These are phyloP conservation scores for Vollenhovia emeryi DNA, from an alignment of 1,140 invertebrate genomes.

Conservation along the genomic window DNA sequence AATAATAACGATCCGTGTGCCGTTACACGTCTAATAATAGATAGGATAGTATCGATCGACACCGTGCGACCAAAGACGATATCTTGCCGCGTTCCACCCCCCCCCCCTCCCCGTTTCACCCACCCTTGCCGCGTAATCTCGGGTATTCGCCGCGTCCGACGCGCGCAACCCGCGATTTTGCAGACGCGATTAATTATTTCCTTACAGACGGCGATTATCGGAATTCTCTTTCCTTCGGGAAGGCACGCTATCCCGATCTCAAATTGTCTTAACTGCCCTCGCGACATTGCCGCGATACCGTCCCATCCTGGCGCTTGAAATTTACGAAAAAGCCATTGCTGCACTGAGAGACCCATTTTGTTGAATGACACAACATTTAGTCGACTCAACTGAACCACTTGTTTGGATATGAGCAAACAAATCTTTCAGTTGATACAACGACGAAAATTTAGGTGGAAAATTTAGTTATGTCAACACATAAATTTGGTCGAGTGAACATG, in stretches of 20 bases:
- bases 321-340: not conserved
- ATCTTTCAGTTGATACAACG: too few species aligned
- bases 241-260: not conserved
- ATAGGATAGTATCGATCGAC: slow-evolving; percentile 61
- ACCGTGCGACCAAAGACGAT: slow-evolving; percentile 53
- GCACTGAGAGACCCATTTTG: too few species aligned
- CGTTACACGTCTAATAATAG: slow-evolving; percentile 69
- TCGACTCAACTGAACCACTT: too few species aligned
- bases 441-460: too few species aligned
- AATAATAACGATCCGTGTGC: slow-evolving; percentile 54
- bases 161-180: slow-evolving; percentile 25
- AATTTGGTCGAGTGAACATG: too few species aligned
- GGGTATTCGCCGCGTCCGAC: slow-evolving; percentile 27
- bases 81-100: slow-evolving; percentile 16
- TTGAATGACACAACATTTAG: too few species aligned
- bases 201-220: slow-evolving; percentile 34
- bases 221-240: slow-evolving; percentile 34
- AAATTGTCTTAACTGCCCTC: not conserved
- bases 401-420: too few species aligned
- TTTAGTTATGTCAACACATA: too few species aligned
- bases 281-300: not conserved
- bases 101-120: not conserved
- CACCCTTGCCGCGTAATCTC: slow-evolving; percentile 11
- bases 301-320: not conserved
- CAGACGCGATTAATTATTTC: slow-evolving; percentile 55